Evolutionary conservation across 2,888 invertebrate genomes (phyloP), one percentile per base, ranked within the genome.

Genomic region (Pandemis corylana): DNA sequence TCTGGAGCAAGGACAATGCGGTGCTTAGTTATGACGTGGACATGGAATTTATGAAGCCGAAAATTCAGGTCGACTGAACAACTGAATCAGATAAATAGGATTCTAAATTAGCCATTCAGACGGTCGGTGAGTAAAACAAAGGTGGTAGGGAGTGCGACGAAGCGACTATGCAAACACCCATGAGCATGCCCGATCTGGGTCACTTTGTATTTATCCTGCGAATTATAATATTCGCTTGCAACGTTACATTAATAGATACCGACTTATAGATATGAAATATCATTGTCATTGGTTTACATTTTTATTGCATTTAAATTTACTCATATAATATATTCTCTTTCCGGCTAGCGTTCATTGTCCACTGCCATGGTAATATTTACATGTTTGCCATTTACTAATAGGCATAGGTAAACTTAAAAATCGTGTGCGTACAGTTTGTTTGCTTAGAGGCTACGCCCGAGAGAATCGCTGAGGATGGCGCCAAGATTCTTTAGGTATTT

Each of bases 51-150:
- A 90, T 90, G 86, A 87, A 87, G 87, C 87, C 83, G 85, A 90
- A 91, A 89, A 92, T 91, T 90, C 87, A 90, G 91, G 91, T 92
- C 88, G 87, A 85, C 84, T 89, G 89, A 91, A 89, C 92, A 91
- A 88, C 88, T 87, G 89, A 89, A 92, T 92, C 91, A 90, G 91
- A 93, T 93, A 91, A 89, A 85, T 89, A 80, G 85, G 82, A 87
- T 87, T 86, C 89, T 90, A 89, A 91, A 92, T 92, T 92, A 90
- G 86, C 87, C 80, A 91, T 93, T 92, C 87, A 91, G 87, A 83
- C 84, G 83, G 85, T 82, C 80, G 81, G 85, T 81, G 84, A 85
- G 82, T 88, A 82, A 90, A 83, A 92, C 93, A 93, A 93, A 92
- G 92, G 89, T 90, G 87, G 84, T 84, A 83, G 84, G 86, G 86